Evolutionary conservation across 2,888 invertebrate genomes (phyloP).

Genomic region (Lycia hirtaria): DNA sequence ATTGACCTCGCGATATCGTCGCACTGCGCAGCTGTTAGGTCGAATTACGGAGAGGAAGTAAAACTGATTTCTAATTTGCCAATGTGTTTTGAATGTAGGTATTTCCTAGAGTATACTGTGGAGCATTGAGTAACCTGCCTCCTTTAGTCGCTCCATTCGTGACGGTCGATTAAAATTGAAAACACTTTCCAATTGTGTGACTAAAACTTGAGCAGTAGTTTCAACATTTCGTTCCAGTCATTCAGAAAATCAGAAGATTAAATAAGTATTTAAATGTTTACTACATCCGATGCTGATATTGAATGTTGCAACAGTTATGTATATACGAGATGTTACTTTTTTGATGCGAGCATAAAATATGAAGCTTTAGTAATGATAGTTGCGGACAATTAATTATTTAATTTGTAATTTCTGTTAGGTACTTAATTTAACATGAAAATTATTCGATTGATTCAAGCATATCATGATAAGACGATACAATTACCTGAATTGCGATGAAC

Average conservation of each 20-base stretch:
- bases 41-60: slow-evolving; percentile 37
- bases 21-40: slow-evolving; percentile 64
- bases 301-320: no score
- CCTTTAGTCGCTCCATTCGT: slow-evolving; percentile 7
- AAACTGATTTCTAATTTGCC: slow-evolving; percentile 28
- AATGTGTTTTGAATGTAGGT: slow-evolving; percentile 14
- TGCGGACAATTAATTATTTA: no score
- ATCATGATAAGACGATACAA: no score
- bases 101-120: not conserved
- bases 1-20: slow-evolving; percentile 63
- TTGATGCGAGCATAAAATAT: no score
- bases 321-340: no score
- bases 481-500: no score
- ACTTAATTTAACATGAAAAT: no score
- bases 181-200: slow-evolving; percentile 18
- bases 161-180: slow-evolving; percentile 7
- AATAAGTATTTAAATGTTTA: not conserved
- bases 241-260: not conserved
- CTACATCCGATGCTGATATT: not conserved
- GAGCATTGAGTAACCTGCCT: slow-evolving; percentile 5
- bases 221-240: slow-evolving; percentile 1
- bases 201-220: slow-evolving; percentile 5
- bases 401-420: no score
- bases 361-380: no score
- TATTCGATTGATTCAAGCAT: no score